Evolutionary conservation across 2,888 invertebrate genomes (phyloP).

Genomic region (Euplagia quadripunctaria): DNA sequence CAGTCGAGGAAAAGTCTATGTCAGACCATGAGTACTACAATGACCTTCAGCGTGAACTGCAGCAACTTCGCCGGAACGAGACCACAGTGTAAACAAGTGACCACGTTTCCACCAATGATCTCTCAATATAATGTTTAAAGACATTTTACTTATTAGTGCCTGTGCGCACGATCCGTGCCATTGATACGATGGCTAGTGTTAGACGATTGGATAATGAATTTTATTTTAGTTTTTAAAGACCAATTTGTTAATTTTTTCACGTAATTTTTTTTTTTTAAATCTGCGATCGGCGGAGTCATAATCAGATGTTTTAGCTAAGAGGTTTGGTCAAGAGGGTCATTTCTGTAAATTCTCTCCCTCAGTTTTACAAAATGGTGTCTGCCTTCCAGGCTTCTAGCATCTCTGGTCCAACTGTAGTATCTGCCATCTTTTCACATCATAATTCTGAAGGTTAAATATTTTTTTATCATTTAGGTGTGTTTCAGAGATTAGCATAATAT

Average conservation of each 20-base stretch:
- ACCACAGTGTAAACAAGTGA: conserved; percentile 89
- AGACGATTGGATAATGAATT: conserved; percentile 76
- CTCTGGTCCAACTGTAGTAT: too few species aligned
- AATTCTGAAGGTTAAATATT: too few species aligned
- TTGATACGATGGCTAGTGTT: conserved; percentile 82
- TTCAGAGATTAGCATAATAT: too few species aligned
- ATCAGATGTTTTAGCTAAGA: too few species aligned
- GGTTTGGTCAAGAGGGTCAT: too few species aligned
- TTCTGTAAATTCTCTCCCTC: too few species aligned
- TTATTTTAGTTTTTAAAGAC: conserved; percentile 75
- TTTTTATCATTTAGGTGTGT: too few species aligned
- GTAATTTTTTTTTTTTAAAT: conserved; percentile 29
- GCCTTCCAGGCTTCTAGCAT: too few species aligned
- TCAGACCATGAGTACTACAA: conserved; percentile 98
- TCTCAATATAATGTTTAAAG: conserved; percentile 59
- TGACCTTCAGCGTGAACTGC: conserved; percentile 95
- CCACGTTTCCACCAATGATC: conserved; percentile 64
- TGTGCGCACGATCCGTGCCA: conserved; percentile 75
- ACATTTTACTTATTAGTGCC: conserved; percentile 62
- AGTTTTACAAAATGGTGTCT: too few species aligned
- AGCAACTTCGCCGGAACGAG: conserved; percentile 94
- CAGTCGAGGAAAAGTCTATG: conserved; percentile 91
- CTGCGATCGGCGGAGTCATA: too few species aligned
- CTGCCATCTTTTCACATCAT: too few species aligned
- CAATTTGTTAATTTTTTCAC: conserved; percentile 78